Evolutionary conservation across 2,888 invertebrate genomes (phyloP).

Genomic region (Antheraea yamamai): DNA sequence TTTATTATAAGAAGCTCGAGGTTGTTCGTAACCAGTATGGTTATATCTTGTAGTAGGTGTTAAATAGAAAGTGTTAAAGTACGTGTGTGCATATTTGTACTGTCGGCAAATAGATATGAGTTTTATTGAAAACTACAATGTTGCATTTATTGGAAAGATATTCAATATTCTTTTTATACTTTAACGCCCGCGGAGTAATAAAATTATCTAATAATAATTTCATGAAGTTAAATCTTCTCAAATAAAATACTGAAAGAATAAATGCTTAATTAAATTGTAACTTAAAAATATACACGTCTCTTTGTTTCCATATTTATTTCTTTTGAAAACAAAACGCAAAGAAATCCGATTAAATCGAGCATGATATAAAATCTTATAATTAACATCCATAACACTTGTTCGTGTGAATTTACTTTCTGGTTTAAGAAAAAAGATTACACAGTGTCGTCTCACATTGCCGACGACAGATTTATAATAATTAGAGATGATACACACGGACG

Average conservation of each 20-base stretch:
- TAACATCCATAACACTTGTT: conserved; percentile 63
- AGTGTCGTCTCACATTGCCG: conserved; percentile 53
- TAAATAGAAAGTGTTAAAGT: neutral
- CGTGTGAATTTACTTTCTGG: conserved; percentile 62
- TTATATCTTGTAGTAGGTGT: too few species aligned
- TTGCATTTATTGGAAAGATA: neutral
- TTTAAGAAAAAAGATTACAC: conserved; percentile 57
- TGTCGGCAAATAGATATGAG: too few species aligned
- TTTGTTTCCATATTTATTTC: conserved; percentile 7
- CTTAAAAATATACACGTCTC: neutral
- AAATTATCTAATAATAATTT: neutral
- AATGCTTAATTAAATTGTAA: neutral
- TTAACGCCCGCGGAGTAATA: neutral
- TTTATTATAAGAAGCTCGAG: too few species aligned
- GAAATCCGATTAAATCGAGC: conserved; percentile 26
- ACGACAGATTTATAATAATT: conserved; percentile 80
- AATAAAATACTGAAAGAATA: neutral
- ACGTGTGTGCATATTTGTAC: too few species aligned
- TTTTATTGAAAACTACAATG: too few species aligned
- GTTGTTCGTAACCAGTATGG: too few species aligned
- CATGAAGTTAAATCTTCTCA: neutral
- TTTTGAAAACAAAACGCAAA: conserved; percentile 26
- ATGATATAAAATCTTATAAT: conserved; percentile 50
- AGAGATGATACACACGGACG: conserved; percentile 56
- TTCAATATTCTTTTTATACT: neutral